Conservation (phyloP, 2,888 invertebrate genomes). For the Flexamia atlantica region DNA sequence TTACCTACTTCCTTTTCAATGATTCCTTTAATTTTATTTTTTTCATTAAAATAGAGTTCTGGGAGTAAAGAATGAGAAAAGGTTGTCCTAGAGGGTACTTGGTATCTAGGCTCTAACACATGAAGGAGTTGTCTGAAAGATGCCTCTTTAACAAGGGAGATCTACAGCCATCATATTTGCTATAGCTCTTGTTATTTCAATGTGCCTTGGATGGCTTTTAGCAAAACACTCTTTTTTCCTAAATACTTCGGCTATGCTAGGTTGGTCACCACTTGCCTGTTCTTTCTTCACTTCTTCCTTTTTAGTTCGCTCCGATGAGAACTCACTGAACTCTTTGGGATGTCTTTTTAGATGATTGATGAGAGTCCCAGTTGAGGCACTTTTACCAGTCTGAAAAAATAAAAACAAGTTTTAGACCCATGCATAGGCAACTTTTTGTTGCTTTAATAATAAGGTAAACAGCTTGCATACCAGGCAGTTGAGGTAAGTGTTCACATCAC, state of each 20-base stretch:
- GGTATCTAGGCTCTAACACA: not conserved
- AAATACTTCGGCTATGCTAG: not conserved
- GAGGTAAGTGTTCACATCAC: too few relatives aligned
- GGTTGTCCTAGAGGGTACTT: not conserved
- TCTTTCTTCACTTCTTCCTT: not conserved
- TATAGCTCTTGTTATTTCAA: not conserved
- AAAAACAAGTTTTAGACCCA: too few relatives aligned
- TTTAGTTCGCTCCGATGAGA: not conserved
- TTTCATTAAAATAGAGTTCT: not conserved
- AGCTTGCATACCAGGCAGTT: too few relatives aligned
- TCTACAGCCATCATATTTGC: not conserved
- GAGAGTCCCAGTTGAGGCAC: not conserved
- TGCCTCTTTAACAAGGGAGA: slow-evolving; percentile 3
- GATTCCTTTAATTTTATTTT: not conserved
- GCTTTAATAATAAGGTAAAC: too few relatives aligned
- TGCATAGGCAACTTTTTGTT: too few relatives aligned
- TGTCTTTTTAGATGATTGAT: slow-evolving; percentile 1
- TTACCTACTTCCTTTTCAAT: not conserved
- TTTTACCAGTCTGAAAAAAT: not conserved
- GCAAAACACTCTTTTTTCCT: slow-evolving; percentile 6
- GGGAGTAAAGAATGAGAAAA: not conserved
- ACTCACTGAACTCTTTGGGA: not conserved
- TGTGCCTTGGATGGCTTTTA: not conserved
- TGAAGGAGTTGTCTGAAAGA: not conserved
- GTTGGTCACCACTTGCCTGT: not conserved